Percentiles rank a stretch among this genome's conserved stretches.
Evolutionary conservation across 2,888 invertebrate species (phyloP).

Genomic region (Orchesellides sinensis): DNA sequence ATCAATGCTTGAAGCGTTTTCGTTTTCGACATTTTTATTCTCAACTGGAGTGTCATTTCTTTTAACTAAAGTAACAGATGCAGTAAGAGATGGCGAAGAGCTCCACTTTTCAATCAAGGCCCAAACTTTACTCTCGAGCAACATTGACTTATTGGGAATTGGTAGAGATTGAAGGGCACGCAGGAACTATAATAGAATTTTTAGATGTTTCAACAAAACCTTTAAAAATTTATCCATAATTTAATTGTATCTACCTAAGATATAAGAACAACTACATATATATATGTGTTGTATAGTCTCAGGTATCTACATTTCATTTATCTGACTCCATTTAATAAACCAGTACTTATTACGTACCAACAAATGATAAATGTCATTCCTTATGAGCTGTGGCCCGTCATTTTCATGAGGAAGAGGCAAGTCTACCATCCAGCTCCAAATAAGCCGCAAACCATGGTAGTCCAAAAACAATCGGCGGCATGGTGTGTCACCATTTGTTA

Average conservation of each 20-base stretch:
- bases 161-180: conserved; percentile 90
- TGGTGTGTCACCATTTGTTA: conserved; percentile 88
- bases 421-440: conserved; percentile 96
- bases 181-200: conserved; percentile 81
- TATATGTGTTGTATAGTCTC: too few relatives aligned
- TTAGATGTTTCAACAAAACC: conserved; percentile 7
- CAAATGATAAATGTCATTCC: conserved; percentile 66
- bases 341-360: conserved; percentile 44
- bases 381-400: conserved; percentile 54
- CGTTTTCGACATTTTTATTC: conserved; percentile 16
- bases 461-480: conserved; percentile 92
- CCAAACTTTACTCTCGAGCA: conserved; percentile 94
- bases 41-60: conserved; percentile 17
- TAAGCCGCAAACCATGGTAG: conserved; percentile 92
- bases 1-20: conserved; percentile 14
- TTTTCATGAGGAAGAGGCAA: conserved; percentile 78
- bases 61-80: conserved; percentile 67
- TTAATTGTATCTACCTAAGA: too few relatives aligned
- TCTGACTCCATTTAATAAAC: too few relatives aligned
- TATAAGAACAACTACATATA: too few relatives aligned
- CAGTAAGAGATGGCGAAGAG: conserved; percentile 47
- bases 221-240: too few relatives aligned
- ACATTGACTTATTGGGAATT: conserved; percentile 94
- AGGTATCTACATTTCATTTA: too few relatives aligned
- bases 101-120: conserved; percentile 90